Base-by-base conservation (phyloP, 2,888 invertebrate species). In the Hypselothyrea guttata region DNA sequence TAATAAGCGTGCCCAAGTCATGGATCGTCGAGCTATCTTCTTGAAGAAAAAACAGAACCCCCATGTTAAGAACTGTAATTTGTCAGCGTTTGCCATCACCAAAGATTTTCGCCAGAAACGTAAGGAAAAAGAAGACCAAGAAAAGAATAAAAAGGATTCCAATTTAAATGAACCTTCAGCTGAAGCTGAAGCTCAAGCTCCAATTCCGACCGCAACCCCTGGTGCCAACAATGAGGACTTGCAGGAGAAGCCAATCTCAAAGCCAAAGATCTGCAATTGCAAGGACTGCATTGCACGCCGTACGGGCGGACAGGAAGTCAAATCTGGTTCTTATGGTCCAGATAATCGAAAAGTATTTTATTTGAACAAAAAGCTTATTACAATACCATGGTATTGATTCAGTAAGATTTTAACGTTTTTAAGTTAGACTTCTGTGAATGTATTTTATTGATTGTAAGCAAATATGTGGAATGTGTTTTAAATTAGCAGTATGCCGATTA, bases 21-120 rank as follows among this genome's bases (percentile, higher is more conserved):
- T 62, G 22, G 63, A 70, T 28, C 70, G 74, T 1, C 63, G 74
- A 1, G 52, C 63, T 40, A 62, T 57, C 4, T 73, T 41, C 12
- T 5, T 61, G 22, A 72, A 57, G 22, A 54, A 46, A 0, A 54
- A 45, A 5, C 63, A 48, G 28, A 54, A 45, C 11, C 53, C 63
- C 1, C 70, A 73, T 7, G 13, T n/a, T 0, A 70, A 69, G 16
- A 70, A 73, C 9, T 70, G 74, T 1, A 69, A 69, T 8, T 15
- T 70, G 11, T 37, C 35, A 1, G 73, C 70, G 2, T 70, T 70
- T 27, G 15, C 63, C 1, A 1, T 2, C 0, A 7, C 40, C 3
- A 70, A 70, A 8, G n/a, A 7, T 0, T n/a, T 22, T 18, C 73
- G 69, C 15, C n/a, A 42, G 13, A 30, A 38, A 9, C 49, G 13